Evolutionary conservation across 2,888 invertebrate species (phyloP), one percentile per base, ranked within the genome.

Genomic region (Campoplex capitator): DNA sequence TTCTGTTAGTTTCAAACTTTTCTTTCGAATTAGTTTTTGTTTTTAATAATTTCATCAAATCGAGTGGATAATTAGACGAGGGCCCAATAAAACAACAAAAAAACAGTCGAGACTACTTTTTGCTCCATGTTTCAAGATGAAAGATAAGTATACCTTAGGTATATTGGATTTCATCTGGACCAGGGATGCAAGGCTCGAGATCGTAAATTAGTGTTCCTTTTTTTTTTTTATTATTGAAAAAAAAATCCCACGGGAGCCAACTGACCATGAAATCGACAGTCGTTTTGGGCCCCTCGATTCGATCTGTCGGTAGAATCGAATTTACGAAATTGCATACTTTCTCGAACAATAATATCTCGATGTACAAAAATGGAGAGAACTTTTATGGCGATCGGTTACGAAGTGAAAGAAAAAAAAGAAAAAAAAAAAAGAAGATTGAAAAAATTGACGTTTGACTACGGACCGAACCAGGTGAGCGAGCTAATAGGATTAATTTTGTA

Each of bases 401-500:
- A 7, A 16, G 62, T 32, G 32, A 16, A 62, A 16, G 2, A 62
- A 32, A 62, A 62, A 23, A 23, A 23, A 23, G 0, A 23, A 38
- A 38, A 4, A 38, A 38, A 38, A 38, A 3, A 32, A 62, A 9
- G 42, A 3, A 9, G 62, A 62, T 62, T 62, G 62, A 62, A 48
- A 42, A 71, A 71, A 71, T 68, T 23, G 68, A 84, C 71, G 80
- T 84, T 87, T 80, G 6, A 16, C 32, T 62, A 62, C 62, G 62
- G 81, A 80, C 62, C 80, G 86, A 48, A 58, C 56, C 51, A 51
- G 70, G 70, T 45, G 42, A 62, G 67, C 76, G 65, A 42, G 78
- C 79, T 87, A 87, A 87, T 83, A 83, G 87, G 83, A 83, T 88
- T 88, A 88, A 88, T 88, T 85, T 85, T 85, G 85, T 88, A 85